phyloP scores from a whole-genome alignment of 2,888 invertebrate species.

The Entomobrya proxima region DNA sequence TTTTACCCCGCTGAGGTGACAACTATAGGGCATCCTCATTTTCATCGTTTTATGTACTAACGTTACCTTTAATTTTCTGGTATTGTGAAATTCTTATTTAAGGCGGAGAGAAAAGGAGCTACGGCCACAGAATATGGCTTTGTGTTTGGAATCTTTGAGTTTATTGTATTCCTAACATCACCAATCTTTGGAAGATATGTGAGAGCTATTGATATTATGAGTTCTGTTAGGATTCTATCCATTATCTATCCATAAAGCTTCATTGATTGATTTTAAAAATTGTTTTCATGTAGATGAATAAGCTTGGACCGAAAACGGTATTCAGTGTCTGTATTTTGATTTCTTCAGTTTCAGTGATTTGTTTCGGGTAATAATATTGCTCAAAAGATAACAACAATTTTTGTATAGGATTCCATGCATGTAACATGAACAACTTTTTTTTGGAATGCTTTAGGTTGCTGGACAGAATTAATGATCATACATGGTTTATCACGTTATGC shows the following conservation, averaged over 20 bases:
- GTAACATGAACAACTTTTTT: neutral
- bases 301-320: constrained; percentile 86
- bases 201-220: constrained; percentile 17
- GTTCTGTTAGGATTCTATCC: no score
- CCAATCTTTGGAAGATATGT: constrained; percentile 69
- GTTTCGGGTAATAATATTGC: constrained; percentile 83
- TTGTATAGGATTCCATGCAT: neutral
- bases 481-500: constrained; percentile 70
- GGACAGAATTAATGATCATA: constrained; percentile 75
- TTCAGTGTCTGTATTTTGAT: constrained; percentile 90
- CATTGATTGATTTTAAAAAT: no score
- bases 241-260: no score
- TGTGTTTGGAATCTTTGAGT: constrained; percentile 83
- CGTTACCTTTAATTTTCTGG: no score
- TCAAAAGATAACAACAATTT: neutral
- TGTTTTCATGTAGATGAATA: constrained; percentile 82
- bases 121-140: constrained; percentile 88
- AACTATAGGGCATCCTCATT: no score
- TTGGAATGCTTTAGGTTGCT: no score
- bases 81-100: neutral
- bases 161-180: constrained; percentile 48
- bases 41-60: no score
- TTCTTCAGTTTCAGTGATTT: constrained; percentile 88
- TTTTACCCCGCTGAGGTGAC: constrained; percentile 91
- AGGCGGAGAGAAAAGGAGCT: constrained; percentile 90